phyloP scores from a whole-genome alignment of 92 coral and sea anemone species.

The Pocillopora grandis region DNA sequence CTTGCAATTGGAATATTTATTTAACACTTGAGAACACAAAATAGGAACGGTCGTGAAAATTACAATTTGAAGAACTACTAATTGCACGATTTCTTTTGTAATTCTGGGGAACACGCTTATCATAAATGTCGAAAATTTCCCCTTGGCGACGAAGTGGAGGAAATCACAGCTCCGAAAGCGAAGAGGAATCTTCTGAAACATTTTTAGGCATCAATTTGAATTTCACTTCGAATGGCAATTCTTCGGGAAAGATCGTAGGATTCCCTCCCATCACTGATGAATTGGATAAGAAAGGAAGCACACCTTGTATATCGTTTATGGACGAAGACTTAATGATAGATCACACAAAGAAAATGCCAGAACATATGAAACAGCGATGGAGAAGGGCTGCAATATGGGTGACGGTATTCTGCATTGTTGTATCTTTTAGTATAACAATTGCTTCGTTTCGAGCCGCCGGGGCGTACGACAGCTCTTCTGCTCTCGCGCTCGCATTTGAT shows the following conservation, averaged over 20 bases:
- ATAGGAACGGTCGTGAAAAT: neutral
- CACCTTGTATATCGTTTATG: conserved; percentile 36
- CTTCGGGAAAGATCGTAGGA: conserved; percentile 6
- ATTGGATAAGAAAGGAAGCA: neutral
- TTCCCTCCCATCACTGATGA: conserved; percentile 13
- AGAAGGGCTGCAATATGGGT: conserved; percentile 43
- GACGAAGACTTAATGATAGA: conserved; percentile 39
- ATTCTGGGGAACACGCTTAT: neutral
- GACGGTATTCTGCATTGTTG: conserved; percentile 35
- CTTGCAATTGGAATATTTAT: conserved; percentile 11
- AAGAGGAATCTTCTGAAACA: conserved; percentile 2
- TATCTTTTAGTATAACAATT: conserved; percentile 17
- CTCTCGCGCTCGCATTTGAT: conserved; percentile 37
- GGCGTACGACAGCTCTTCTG: conserved; percentile 30
- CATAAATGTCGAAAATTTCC: neutral
- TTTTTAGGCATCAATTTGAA: neutral
- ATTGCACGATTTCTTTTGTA: neutral
- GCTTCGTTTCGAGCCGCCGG: conserved; percentile 26
- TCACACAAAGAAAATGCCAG: conserved; percentile 22
- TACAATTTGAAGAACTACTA: neutral
- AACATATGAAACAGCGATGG: conserved; percentile 23
- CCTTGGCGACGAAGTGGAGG: conserved; percentile 38
- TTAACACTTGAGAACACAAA: no score
- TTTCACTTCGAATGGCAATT: neutral
- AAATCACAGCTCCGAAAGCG: conserved; percentile 5